phyloP scores from a whole-genome alignment of 35 echinoderm and acorn worm species.

The Amphiura filiformis region DNA sequence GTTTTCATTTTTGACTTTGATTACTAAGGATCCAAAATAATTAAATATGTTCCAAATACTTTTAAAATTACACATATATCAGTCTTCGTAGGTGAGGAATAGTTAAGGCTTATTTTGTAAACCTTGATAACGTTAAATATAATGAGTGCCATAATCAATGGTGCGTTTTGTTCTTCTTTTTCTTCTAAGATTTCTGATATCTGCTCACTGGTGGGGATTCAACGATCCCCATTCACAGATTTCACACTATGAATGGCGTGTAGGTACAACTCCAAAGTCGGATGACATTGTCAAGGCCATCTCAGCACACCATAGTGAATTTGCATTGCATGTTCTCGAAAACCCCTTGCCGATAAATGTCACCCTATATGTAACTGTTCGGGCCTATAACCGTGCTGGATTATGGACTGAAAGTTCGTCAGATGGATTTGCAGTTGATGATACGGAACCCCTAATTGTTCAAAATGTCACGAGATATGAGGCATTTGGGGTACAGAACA shows the following conservation, averaged over 20 bases:
- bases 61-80: too few species aligned
- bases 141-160: too few species aligned
- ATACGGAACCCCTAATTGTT: not conserved
- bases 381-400: not conserved
- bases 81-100: too few species aligned
- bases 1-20: too few species aligned
- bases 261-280: slow-evolving; percentile 33
- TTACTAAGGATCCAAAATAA: too few species aligned
- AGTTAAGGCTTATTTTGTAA: too few species aligned
- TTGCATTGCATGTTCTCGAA: not conserved
- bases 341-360: slow-evolving; percentile 3
- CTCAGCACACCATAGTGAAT: not conserved
- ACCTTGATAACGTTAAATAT: too few species aligned
- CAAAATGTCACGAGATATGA: not conserved
- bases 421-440: slow-evolving; percentile 19
- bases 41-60: too few species aligned
- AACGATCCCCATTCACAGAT: slow-evolving; percentile 38
- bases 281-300: slow-evolving; percentile 7
- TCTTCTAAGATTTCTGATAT: too few species aligned
- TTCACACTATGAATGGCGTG: slow-evolving; percentile 53
- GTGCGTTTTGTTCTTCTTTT: too few species aligned
- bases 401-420: not conserved
- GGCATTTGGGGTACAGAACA: too few species aligned
- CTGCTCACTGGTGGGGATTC: slow-evolving; percentile 44
- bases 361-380: not conserved